Base-by-base conservation (phyloP, 2,888 invertebrate species). In the Hipparchia sbordonii region DNA sequence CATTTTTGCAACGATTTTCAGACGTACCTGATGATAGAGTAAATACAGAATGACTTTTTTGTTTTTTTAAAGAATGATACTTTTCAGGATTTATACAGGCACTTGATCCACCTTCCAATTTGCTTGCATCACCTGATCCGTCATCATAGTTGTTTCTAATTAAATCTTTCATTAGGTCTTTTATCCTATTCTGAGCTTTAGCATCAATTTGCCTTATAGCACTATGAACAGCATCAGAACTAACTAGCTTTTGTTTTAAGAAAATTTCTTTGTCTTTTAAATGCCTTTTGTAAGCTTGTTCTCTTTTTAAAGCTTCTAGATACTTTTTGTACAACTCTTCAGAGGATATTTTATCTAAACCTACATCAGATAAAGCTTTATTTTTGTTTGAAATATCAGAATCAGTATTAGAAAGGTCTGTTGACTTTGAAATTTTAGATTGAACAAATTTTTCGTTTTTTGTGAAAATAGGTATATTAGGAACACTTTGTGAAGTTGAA, bases 91-190 rank as follows among this genome's bases (percentile, higher is more conserved):
- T 78, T 10, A 79, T 75, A 77, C 86, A 84, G 8, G 85, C 81
- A 70, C 81, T 82, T 13, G 86, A 85, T 39, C 87, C 86, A 23
- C 88, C 88, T 82, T 91, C 90, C 70, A 92, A 78, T 81, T 90
- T 92, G 80, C 90, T 89, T n/a, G 92, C 93, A 80, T 93, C 93
- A 7, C 93, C 93, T 7, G 93, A 93, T 23, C 93, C 92, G 80
- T 92, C 90, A 71, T 90, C 87, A 79, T 91, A 90, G 72, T 92
- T 91, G 76, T 93, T 93, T 77, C 88, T 84, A n/a, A 90, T 88
- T 70, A 93, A 85, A 79, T 93, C 93, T 79, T 91, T 90, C 75
- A 93, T 87, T 61, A 93, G 81, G 72, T 91, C 86, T 76, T 90
- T 89, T 13, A 93, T 79, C 80, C 83, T 87, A 70, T 79, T 86